Percentiles rank a stretch among this genome's conserved stretches.
phyloP scores from a whole-genome alignment of 2,888 invertebrate species.

The Eupeodes latifasciatus region DNA sequence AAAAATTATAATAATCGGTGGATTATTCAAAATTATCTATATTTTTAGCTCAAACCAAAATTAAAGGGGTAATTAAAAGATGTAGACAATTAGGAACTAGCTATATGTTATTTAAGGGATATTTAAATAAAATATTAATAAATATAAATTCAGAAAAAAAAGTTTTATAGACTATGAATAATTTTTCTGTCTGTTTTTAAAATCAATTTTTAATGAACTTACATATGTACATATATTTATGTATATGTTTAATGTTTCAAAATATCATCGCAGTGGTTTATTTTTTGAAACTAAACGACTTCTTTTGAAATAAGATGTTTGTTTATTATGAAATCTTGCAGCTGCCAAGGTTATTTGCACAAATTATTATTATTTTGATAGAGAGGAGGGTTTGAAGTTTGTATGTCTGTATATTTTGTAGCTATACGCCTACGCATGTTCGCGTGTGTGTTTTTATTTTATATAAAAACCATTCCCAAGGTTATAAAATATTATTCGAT shows the following conservation, averaged over 20 bases:
- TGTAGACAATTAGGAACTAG: conserved; percentile 19
- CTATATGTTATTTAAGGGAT: conserved; percentile 21
- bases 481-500: not conserved
- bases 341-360: conserved; percentile 34
- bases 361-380: conserved; percentile 17
- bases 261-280: not conserved
- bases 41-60: not conserved
- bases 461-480: conserved; percentile 7
- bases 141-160: not conserved
- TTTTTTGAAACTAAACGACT: not conserved
- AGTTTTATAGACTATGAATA: not conserved
- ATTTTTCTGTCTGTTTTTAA: conserved; percentile 3
- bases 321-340: conserved; percentile 22
- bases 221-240: not conserved
- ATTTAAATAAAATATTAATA: not conserved
- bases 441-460: conserved; percentile 4
- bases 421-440: conserved; percentile 21
- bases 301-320: conserved; percentile 11
- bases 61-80: conserved; percentile 1
- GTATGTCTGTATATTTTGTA: not conserved
- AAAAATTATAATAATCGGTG: not conserved
- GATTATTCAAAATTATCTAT: too few relatives aligned
- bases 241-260: not conserved
- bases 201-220: conserved; percentile 1
- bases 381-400: conserved; percentile 8